Evolutionary conservation across 1,140 invertebrate species (phyloP), one percentile per base, ranked within the genome.

Genomic region (Semibalanus balanoides): DNA sequence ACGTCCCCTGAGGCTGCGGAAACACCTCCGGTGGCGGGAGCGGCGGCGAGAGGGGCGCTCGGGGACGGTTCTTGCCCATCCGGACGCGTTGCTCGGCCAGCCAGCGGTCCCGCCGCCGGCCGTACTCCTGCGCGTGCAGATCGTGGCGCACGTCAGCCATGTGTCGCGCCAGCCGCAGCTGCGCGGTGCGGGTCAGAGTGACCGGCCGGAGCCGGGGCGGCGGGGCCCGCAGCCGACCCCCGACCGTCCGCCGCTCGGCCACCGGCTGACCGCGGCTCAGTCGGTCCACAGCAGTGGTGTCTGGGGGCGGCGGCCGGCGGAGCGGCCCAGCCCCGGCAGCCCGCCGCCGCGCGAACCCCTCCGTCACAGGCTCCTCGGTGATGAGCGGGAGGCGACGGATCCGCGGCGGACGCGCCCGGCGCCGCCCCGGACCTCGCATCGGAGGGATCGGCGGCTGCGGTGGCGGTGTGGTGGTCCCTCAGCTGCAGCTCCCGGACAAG

Each of bases 201-300:
- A 29, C n/a, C 25, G 70, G 70, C 28, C n/a, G n/a, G 19, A 29
- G n/a, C 28, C 29, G n/a, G 25, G 70, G 28, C 28, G 70, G 29
- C 70, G 29, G 70, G 3, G 70, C 28, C 3, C 28, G n/a, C 28
- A 30, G 29, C 3, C n/a, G 70, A n/a, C 51, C 14, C 14, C 51
- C 51, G 11, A 25, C 51, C 11, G 70, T 0, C 19, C n/a, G 70
- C 9, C 28, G 70, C 70, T 29, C 70, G 25, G n/a, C 0, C 70
- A 72, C 70, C 11, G 70, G 70, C 70, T 29, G 70, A 29, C 70
- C 70, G 70, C 70, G 70, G 29, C 70, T 72, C 70, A 72, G 29
- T n/a, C 70, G 70, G 9, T 72, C 70, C n/a, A 28, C 29, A 0
- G 19, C 70, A 0, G 28, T 72, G 25, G 25, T 29, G 11, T 72